phyloP scores from a whole-genome alignment of 2,797 vertebrate species.

The Acridotheres tristis region DNA sequence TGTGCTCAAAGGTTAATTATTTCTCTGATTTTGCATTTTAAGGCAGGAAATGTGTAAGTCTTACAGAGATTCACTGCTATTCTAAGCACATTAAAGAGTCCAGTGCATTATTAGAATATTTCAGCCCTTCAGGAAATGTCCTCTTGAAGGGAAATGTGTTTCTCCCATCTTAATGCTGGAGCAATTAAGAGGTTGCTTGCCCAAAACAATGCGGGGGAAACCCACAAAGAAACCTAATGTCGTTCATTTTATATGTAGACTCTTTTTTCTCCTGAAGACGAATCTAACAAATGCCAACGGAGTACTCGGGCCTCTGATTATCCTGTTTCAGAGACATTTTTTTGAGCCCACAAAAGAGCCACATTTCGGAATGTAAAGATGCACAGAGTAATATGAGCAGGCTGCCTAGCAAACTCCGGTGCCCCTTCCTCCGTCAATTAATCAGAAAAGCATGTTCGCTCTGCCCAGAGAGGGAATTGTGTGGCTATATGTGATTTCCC shows the following conservation, averaged over 20 bases:
- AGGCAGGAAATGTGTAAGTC: constrained; percentile 29
- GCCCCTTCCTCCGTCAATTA: constrained; percentile 60
- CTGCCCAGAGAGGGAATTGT: not conserved
- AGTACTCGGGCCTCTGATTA: constrained; percentile 24
- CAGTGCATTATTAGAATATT: constrained; percentile 25
- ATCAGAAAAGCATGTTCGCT: constrained; percentile 61
- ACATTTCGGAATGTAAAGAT: constrained; percentile 44
- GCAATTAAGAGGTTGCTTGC: constrained; percentile 51
- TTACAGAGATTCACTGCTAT: constrained; percentile 1
- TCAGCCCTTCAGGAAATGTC: constrained; percentile 62
- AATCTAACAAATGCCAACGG: not conserved
- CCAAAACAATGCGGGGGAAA: constrained; percentile 1
- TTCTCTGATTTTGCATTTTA: constrained; percentile 24
- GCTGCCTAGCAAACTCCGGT: constrained; percentile 28
- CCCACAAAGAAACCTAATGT: constrained; percentile 7
- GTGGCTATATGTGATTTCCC: not conserved
- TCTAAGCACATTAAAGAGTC: not conserved
- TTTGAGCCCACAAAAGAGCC: constrained; percentile 11
- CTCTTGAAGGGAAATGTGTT: constrained; percentile 42
- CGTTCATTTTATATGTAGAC: not conserved
- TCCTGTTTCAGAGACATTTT: constrained; percentile 15
- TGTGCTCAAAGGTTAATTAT: not conserved
- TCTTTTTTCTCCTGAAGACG: not conserved
- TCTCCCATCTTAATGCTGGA: constrained; percentile 23
- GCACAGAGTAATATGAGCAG: constrained; percentile 61